phyloP scores from a whole-genome alignment of 2,888 invertebrate genomes.

The Resseliella maxima region DNA sequence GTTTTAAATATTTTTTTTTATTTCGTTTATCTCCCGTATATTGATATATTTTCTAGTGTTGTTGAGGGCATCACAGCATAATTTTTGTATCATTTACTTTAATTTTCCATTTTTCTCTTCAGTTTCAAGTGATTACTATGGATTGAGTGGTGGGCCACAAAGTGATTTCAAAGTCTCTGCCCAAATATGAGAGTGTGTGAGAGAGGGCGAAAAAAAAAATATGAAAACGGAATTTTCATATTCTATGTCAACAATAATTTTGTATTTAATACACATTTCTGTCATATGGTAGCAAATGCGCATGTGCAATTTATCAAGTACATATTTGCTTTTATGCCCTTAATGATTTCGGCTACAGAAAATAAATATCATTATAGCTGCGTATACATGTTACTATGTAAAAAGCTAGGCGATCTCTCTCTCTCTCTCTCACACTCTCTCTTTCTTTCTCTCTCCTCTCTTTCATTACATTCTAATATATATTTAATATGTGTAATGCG shows the following conservation, averaged over 20 bases:
- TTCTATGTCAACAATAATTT: background rate
- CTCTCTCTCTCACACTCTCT: no score
- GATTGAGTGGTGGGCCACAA: background rate
- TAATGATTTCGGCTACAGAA: slow-evolving; percentile 36
- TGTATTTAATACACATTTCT: slow-evolving; percentile 5
- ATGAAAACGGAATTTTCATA: background rate
- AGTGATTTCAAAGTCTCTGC: background rate
- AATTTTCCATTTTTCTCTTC: background rate
- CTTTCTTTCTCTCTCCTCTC: no score
- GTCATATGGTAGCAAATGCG: background rate
- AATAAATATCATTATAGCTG: slow-evolving; percentile 28
- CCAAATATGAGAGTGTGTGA: no score
- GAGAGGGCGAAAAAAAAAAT: background rate
- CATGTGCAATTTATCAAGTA: slow-evolving; percentile 18
- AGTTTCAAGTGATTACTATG: background rate
- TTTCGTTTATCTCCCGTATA: no score
- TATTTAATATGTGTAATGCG: background rate
- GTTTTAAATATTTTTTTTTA: background rate
- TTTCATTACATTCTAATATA: no score
- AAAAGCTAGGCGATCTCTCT: no score
- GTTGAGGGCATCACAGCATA: background rate
- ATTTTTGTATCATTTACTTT: background rate
- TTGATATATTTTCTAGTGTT: no score
- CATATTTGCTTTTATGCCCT: slow-evolving; percentile 42
- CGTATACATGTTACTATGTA: no score